Conservation (phyloP, 2,113 vertebrate genomes). For the Sceloporus undulatus region DNA sequence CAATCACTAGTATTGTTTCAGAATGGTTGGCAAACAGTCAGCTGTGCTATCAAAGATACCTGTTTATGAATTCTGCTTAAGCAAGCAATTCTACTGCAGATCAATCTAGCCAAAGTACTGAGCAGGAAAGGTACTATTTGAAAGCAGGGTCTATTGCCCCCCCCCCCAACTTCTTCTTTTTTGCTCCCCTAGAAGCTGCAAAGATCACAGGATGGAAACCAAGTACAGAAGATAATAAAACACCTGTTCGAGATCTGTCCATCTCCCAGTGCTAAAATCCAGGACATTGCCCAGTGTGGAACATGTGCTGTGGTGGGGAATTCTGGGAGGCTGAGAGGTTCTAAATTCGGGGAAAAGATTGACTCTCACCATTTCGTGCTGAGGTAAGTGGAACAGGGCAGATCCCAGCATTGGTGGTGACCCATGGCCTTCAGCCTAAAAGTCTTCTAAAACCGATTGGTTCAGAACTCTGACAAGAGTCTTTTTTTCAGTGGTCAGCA, state of each 20-base stretch:
- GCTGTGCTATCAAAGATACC: background rate
- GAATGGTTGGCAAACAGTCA: background rate
- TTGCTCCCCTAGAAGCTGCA: constrained; percentile 54
- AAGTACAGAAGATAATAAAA: constrained; percentile 43
- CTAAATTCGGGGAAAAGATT: constrained; percentile 44
- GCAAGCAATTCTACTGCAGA: background rate
- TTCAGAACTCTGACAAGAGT: background rate
- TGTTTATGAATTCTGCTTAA: background rate
- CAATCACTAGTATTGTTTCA: background rate
- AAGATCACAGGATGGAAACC: background rate
- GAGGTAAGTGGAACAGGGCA: constrained; percentile 46
- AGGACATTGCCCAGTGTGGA: constrained; percentile 13
- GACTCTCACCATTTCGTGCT: constrained; percentile 61
- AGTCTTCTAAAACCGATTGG: background rate
- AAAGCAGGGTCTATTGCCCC: background rate
- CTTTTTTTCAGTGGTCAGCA: background rate
- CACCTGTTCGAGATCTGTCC: constrained; percentile 57
- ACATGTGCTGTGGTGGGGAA: constrained; percentile 67
- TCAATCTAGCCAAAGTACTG: background rate
- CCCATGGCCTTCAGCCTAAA: background rate
- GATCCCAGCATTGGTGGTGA: background rate
- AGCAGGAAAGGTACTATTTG: background rate
- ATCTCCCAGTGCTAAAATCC: accelerated
- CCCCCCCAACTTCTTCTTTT: background rate
- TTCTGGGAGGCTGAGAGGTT: constrained; percentile 56